Percentiles rank a stretch among this genome's conserved stretches.
phyloP scores from a whole-genome alignment of 2,888 invertebrate species.

The Zygothrica quintamaculata region DNA sequence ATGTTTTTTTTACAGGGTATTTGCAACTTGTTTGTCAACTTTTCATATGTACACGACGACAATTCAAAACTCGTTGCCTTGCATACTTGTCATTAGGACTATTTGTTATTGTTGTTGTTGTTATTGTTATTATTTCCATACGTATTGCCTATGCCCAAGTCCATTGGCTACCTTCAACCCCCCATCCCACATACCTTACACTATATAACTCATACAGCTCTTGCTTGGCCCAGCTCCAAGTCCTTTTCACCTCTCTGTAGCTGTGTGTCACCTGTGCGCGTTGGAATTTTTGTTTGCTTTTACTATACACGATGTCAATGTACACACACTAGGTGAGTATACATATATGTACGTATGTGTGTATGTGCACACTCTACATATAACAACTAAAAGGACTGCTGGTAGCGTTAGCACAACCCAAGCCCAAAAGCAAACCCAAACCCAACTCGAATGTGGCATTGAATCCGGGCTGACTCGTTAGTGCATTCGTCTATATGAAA shows the following conservation, averaged over 20 bases:
- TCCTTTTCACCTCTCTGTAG: slow-evolving; percentile 15
- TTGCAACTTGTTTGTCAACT: slow-evolving; percentile 33
- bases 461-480: slow-evolving; percentile 56
- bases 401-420: slow-evolving; percentile 1
- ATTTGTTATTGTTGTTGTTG: slow-evolving; percentile 33
- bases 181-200: too few relatives aligned
- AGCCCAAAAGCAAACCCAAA: too few relatives aligned
- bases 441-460: slow-evolving; percentile 18
- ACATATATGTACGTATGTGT: slow-evolving; percentile 6
- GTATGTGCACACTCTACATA: slow-evolving; percentile 9
- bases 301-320: slow-evolving; percentile 45
- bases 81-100: slow-evolving; percentile 54
- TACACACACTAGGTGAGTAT: slow-evolving; percentile 19
- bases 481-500: slow-evolving; percentile 68
- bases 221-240: background rate
- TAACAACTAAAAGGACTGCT: slow-evolving; percentile 18
- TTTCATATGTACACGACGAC: slow-evolving; percentile 17
- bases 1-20: slow-evolving; percentile 11
- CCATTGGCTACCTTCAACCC: slow-evolving; percentile 7
- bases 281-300: slow-evolving; percentile 55
- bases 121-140: slow-evolving; percentile 7
- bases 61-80: slow-evolving; percentile 46
- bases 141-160: slow-evolving; percentile 16
- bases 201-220: too few relatives aligned
- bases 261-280: slow-evolving; percentile 53